Evolutionary conservation across 2,888 invertebrate genomes (phyloP).

Genomic region (Tryphoninae sp.): DNA sequence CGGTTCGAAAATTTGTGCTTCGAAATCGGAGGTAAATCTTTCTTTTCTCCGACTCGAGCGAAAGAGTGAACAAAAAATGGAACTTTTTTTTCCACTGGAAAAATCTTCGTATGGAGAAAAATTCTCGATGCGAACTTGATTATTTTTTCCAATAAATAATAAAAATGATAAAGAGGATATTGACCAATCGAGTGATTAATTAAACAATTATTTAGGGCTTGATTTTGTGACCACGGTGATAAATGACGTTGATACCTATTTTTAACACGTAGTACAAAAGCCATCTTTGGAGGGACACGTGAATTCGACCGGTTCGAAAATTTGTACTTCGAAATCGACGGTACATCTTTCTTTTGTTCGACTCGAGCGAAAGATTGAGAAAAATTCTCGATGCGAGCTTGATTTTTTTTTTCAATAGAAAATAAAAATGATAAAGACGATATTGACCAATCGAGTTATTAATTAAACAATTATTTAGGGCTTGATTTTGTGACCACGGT

Average conservation of each 20-base stretch:
- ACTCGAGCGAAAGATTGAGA: not conserved
- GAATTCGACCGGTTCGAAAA: not conserved
- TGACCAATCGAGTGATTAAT: not conserved
- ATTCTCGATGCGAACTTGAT: too few relatives aligned
- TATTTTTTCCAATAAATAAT: not conserved
- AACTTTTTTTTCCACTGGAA: not conserved
- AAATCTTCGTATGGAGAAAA: too few relatives aligned
- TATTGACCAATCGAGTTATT: not conserved
- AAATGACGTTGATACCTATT: not conserved
- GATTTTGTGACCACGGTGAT: not conserved
- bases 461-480: conserved; percentile 9
- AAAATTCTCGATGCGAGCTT: too few relatives aligned
- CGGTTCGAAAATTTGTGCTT: not conserved
- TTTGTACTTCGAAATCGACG: not conserved
- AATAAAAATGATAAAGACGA: not conserved
- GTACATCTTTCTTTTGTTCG: not conserved
- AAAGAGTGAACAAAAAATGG: not conserved
- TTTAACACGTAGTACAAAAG: not conserved
- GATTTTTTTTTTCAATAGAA: not conserved
- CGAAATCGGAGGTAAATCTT: not conserved
- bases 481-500: not conserved
- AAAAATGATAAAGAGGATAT: not conserved
- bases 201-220: conserved; percentile 1
- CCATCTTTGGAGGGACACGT: not conserved
- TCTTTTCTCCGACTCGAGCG: not conserved